phyloP scores from a whole-genome alignment of 2,797 vertebrate species.

The Sebastes wilsoni region DNA sequence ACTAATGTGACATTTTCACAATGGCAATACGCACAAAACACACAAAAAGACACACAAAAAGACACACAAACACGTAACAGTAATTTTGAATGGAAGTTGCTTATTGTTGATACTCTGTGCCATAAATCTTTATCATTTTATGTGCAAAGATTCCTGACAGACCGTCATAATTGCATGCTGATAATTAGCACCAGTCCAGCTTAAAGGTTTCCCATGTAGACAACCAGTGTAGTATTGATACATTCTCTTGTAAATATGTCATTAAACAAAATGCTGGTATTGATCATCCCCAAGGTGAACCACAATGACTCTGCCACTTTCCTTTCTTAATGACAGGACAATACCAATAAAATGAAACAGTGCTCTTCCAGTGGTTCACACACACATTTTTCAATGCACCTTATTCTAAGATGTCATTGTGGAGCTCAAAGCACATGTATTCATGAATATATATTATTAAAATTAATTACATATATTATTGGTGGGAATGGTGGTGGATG shows the following conservation, averaged over 20 bases:
- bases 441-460: no score
- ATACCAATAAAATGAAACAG: background rate
- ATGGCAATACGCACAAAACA: constrained; percentile 1
- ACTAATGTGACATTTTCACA: constrained; percentile 57
- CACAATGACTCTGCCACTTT: background rate
- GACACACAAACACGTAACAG: background rate
- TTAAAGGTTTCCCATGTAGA: background rate
- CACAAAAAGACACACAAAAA: background rate
- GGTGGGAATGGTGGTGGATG: no score
- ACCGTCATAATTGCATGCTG: background rate
- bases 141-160: background rate
- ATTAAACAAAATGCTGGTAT: background rate
- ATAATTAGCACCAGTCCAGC: background rate
- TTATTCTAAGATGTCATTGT: background rate
- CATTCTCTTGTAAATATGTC: background rate
- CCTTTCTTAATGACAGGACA: background rate
- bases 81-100: background rate
- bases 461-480: no score
- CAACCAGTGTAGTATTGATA: background rate
- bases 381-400: background rate
- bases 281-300: background rate
- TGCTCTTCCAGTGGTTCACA: background rate
- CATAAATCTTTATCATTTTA: background rate
- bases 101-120: background rate
- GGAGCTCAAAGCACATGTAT: background rate